Base-by-base conservation (phyloP, 1,140 invertebrate genomes). In the Luehdorfia chinensis region DNA sequence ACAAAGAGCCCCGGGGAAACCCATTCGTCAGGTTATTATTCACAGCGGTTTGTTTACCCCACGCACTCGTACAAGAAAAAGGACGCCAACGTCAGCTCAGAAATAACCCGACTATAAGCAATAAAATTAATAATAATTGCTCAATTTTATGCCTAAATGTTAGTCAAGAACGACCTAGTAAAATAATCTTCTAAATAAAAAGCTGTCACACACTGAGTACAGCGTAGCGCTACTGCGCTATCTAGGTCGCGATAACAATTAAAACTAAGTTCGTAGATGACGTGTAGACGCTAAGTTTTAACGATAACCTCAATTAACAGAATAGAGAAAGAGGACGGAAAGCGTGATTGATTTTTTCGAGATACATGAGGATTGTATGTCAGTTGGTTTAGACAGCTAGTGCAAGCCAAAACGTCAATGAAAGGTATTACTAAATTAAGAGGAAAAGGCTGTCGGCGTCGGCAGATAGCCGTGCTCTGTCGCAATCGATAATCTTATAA, bases 91-190 rank as follows among this genome's bases (percentile, higher is more conserved):
- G 87, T 88, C 15, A 89, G 87, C 62, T 89, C 88, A 39, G 88
- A 90, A 83, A 89, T 89, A 44, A 90, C 89, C 41, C 84, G 89
- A 64, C 70, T 90, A 45, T 90, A 88, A 87, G 34, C 16, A 48
- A 41, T 36, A 43, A 30, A 28, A 21, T 45, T 49, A 49, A 36
- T 23, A 50, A 47, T 36, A 21, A 50, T 50, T 67, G 55, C 54
- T 71, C 57, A 64, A 66, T 45, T 56, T 31, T 25, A 46, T 16
- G 53, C 57, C 55, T 61, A 66, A 62, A 16, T 30, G 4, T 43
- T 28, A 43, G 13, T 39, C 14, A 18, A 28, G 15, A 18, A 16
- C 4, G 1, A 30, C 12, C 21, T 43, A 28, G 15, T 41, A 27
- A 23, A 21, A n/a, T 21, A 18, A 23, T n/a, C 15, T 21, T 39